Evolutionary conservation across 2,797 vertebrate genomes (phyloP).

Genomic region (Rhabdophis nuchalis): DNA sequence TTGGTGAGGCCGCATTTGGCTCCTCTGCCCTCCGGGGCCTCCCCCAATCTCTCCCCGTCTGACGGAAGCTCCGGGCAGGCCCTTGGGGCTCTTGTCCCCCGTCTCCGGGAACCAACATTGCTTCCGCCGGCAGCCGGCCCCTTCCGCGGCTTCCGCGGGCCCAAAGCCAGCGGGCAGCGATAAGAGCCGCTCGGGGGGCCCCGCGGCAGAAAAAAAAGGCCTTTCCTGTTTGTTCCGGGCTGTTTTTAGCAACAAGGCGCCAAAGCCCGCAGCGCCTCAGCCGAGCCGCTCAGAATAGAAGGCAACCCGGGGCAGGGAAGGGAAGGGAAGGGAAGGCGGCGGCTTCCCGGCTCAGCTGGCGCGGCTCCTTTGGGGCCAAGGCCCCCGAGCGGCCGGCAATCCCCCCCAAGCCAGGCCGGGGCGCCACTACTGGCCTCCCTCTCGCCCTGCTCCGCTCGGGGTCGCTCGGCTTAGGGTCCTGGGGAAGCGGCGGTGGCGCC

Average conservation of each 20-base stretch:
- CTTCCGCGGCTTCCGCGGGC: background rate
- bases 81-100: background rate
- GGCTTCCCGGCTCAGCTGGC: background rate
- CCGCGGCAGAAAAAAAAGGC: constrained; percentile 36
- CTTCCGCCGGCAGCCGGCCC: background rate
- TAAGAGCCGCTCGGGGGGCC: background rate
- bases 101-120: background rate
- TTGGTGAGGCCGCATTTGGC: background rate
- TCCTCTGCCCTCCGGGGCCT: background rate
- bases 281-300: constrained; percentile 32
- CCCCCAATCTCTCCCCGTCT: background rate
- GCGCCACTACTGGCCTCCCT: too few relatives aligned
- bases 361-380: background rate
- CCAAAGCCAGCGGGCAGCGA: background rate
- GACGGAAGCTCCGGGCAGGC: background rate
- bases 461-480: too few relatives aligned
- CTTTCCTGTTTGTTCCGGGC: constrained; percentile 53
- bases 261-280: constrained; percentile 34
- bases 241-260: constrained; percentile 40
- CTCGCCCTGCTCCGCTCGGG: background rate
- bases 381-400: too few relatives aligned
- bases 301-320: background rate
- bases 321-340: too few relatives aligned
- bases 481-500: background rate
- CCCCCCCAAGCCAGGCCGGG: background rate